phyloP scores from a whole-genome alignment of 1,140 invertebrate species.

The Phortica variegata region DNA sequence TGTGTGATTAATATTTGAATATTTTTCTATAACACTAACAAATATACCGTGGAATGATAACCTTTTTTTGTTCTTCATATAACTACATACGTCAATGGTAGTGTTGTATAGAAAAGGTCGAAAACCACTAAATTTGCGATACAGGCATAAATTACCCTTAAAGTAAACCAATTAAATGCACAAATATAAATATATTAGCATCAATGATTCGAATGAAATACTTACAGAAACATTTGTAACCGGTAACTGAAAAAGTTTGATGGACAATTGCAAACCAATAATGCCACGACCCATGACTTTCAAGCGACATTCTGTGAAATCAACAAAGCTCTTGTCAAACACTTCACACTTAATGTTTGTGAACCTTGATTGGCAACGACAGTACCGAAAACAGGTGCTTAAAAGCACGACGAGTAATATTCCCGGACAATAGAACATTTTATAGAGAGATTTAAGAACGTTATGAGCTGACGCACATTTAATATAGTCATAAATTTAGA shows the following conservation, averaged over 20 bases:
- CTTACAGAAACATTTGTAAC: background rate
- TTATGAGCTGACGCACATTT: too few relatives aligned
- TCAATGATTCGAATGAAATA: too few relatives aligned
- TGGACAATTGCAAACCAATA: background rate
- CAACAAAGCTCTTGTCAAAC: background rate
- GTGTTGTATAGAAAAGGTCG: conserved; percentile 6
- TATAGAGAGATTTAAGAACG: too few relatives aligned
- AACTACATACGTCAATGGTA: conserved; percentile 5
- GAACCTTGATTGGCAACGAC: too few relatives aligned
- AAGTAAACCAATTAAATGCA: background rate
- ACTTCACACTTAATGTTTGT: background rate
- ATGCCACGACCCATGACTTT: background rate
- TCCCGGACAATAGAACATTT: too few relatives aligned
- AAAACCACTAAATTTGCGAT: conserved; percentile 2
- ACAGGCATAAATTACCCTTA: background rate
- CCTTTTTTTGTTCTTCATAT: background rate
- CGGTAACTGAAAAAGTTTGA: background rate
- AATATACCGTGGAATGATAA: background rate
- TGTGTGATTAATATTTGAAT: conserved; percentile 9
- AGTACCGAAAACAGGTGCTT: too few relatives aligned
- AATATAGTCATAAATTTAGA: too few relatives aligned
- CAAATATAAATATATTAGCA: background rate
- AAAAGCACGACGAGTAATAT: too few relatives aligned
- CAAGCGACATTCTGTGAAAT: background rate
- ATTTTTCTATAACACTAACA: background rate